A percentile compares a stretch with the other conserved stretches of the same genome.
Conservation (phyloP, 1,140 invertebrate species). For the Nebria ingens region DNA sequence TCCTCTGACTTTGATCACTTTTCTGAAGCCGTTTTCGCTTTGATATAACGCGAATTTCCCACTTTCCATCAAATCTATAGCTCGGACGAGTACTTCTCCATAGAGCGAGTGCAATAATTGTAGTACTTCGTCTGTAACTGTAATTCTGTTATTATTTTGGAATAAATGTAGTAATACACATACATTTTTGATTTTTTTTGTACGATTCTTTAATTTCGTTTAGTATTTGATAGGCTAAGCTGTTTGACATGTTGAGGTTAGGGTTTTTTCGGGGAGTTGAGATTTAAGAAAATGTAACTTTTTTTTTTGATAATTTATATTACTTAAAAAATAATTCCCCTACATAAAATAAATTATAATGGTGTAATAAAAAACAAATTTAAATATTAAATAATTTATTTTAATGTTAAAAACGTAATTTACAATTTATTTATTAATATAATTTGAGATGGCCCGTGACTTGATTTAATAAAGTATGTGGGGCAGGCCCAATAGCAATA, state of each 20-base stretch:
- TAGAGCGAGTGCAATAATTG: conserved; percentile 44
- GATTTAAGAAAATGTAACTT: background rate
- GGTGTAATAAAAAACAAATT: too few species aligned
- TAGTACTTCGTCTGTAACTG: conserved; percentile 40
- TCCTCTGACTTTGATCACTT: conserved; percentile 46
- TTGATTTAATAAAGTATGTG: conserved; percentile 59
- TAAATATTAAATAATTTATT: too few species aligned
- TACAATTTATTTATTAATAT: conserved; percentile 44
- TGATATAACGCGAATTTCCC: conserved; percentile 37
- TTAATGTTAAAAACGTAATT: too few species aligned
- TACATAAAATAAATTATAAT: conserved; percentile 12
- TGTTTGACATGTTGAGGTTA: conserved; percentile 14
- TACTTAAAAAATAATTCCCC: background rate
- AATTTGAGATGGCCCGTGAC: conserved; percentile 84
- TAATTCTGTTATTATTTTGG: conserved; percentile 9
- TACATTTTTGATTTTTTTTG: conserved; percentile 14
- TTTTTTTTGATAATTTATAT: background rate
- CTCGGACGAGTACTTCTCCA: conserved; percentile 41
- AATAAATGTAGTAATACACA: background rate
- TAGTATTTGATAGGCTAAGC: conserved; percentile 18
- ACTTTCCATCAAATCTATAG: conserved; percentile 48
- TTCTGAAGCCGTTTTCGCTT: conserved; percentile 29
- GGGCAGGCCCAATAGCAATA: conserved; percentile 80
- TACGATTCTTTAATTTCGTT: conserved; percentile 19
- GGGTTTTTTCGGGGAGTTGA: too few species aligned